phyloP scores from a whole-genome alignment of 2,888 invertebrate genomes.

The Drosophila pegasa region DNA sequence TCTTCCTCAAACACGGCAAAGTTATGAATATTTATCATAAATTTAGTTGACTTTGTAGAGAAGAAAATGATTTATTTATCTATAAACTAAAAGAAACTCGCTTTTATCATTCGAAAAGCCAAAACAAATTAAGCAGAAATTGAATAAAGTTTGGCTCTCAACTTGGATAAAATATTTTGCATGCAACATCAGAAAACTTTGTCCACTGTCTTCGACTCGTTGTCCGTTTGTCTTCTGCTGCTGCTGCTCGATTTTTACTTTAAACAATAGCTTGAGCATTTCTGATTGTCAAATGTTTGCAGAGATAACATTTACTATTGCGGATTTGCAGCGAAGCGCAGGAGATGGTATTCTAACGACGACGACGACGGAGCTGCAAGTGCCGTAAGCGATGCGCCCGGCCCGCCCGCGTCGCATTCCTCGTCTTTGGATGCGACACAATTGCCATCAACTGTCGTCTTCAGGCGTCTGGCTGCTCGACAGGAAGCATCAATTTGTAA shows the following conservation, averaged over 20 bases:
- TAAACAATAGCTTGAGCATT: constrained; percentile 79
- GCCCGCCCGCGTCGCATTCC: not conserved
- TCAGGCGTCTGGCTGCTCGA: constrained; percentile 46
- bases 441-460: constrained; percentile 61
- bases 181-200: not conserved
- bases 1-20: not conserved
- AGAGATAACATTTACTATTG: constrained; percentile 76
- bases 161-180: constrained; percentile 4
- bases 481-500: constrained; percentile 76
- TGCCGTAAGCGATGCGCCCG: constrained; percentile 54
- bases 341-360: constrained; percentile 64
- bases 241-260: constrained; percentile 75
- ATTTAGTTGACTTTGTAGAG: not conserved
- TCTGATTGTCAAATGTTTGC: constrained; percentile 81
- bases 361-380: constrained; percentile 41
- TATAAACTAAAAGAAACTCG: not conserved
- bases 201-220: constrained; percentile 9
- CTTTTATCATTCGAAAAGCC: not conserved
- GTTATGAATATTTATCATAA: not conserved
- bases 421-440: constrained; percentile 36
- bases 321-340: constrained; percentile 67
- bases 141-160: not conserved
- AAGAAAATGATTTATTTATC: too few relatives aligned
- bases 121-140: constrained; percentile 3
- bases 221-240: constrained; percentile 31